Evolutionary conservation across 2,113 vertebrate species (phyloP).

Genomic region (Dromiciops gliroides): DNA sequence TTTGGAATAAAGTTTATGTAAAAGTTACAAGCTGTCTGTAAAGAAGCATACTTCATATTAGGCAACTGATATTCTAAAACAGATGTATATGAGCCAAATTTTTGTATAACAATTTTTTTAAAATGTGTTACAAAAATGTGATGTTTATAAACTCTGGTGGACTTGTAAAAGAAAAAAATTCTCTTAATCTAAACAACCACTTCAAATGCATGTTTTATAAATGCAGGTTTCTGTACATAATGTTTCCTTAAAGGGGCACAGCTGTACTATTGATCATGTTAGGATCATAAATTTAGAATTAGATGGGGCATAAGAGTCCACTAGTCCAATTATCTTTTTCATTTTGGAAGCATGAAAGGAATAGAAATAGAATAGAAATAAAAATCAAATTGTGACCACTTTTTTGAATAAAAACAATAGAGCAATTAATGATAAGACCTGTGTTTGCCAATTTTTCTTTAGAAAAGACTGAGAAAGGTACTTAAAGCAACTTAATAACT

Average conservation of each 20-base stretch:
- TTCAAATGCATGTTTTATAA: not conserved
- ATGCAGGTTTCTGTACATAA: not conserved
- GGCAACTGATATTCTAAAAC: not conserved
- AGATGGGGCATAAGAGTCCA: not conserved
- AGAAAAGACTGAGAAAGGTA: not conserved
- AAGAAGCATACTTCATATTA: too few relatives aligned
- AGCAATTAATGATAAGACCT: not conserved
- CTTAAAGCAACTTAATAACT: not conserved
- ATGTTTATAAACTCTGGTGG: not conserved
- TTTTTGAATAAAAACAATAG: not conserved
- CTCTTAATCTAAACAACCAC: not conserved
- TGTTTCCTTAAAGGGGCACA: not conserved
- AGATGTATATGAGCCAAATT: not conserved
- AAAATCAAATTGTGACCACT: not conserved
- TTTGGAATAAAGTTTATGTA: not conserved
- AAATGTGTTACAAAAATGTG: not conserved
- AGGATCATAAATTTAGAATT: not conserved
- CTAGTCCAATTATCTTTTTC: not conserved
- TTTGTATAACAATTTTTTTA: not conserved
- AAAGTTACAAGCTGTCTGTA: not conserved
- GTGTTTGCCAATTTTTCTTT: not conserved
- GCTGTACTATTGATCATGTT: not conserved
- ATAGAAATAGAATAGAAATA: not conserved
- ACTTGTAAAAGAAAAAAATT: not conserved
- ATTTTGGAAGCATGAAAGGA: not conserved